These are phyloP conservation scores for Poicephalus gulielmi DNA, from an alignment of 2,113 vertebrate species.

Conservation along the genomic window DNA sequence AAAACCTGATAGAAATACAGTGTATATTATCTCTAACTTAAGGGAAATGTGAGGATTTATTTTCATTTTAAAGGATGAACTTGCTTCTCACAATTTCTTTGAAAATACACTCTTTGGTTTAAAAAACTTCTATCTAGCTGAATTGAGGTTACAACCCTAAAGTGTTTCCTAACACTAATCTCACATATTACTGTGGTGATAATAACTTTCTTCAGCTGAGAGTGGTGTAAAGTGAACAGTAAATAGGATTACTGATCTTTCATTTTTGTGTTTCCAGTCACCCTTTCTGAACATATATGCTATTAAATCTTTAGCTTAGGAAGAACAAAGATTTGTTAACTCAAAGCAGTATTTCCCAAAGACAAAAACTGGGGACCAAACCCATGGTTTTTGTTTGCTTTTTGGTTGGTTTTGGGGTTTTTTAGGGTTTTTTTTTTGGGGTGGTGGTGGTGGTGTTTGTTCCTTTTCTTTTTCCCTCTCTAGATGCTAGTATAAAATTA, in stretches of 20 bases:
- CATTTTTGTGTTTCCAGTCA: slow-evolving; percentile 29
- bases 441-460: background rate
- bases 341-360: background rate
- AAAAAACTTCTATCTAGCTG: background rate
- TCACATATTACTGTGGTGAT: slow-evolving; percentile 44
- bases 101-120: background rate
- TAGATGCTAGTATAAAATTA: background rate
- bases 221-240: slow-evolving; percentile 3
- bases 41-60: background rate
- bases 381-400: background rate
- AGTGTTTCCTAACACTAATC: slow-evolving; percentile 55
- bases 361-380: background rate
- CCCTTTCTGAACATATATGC: background rate
- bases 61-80: background rate
- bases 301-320: background rate
- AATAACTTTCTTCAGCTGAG: slow-evolving; percentile 50
- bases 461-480: background rate
- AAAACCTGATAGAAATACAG: background rate
- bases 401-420: background rate
- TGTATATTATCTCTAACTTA: background rate
- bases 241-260: slow-evolving; percentile 41
- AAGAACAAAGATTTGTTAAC: background rate
- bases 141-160: slow-evolving; percentile 54
- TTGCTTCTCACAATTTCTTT: background rate
- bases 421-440: background rate